Evolutionary conservation across 2,797 vertebrate species (phyloP).

Genomic region (Poecilia picta): DNA sequence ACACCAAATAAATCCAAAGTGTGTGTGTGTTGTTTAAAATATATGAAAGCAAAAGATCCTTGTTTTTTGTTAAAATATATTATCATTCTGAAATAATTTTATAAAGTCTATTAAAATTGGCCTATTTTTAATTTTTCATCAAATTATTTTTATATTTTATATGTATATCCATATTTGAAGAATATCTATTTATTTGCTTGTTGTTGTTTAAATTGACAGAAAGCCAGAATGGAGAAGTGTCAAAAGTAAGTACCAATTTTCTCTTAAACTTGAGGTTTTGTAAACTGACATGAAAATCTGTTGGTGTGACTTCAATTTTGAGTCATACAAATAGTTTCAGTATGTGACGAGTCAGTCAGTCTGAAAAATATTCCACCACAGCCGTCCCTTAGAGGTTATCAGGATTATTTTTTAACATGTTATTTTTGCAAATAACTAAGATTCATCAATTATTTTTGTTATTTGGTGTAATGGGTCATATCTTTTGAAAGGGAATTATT

Average conservation of each 20-base stretch:
- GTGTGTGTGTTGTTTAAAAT: too few relatives aligned
- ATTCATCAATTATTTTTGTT: background rate
- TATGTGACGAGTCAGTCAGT: background rate
- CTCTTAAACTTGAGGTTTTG: background rate
- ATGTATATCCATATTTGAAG: background rate
- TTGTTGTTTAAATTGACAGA: background rate
- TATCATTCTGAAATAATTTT: background rate
- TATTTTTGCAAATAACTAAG: background rate
- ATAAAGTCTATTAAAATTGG: too few relatives aligned
- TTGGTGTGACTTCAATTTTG: background rate
- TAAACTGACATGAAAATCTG: background rate
- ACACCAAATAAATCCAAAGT: background rate
- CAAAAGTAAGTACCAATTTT: background rate
- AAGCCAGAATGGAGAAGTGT: background rate
- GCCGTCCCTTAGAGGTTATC: background rate
- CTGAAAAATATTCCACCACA: background rate
- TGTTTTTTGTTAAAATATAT: too few relatives aligned
- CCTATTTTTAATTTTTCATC: background rate
- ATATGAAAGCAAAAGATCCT: too few relatives aligned
- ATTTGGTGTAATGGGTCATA: too few relatives aligned
- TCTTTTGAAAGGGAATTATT: too few relatives aligned
- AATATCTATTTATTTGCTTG: background rate
- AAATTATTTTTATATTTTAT: background rate
- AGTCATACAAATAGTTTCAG: background rate
- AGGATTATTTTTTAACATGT: background rate